Conservation (phyloP, 2,888 invertebrate species). For the Ophion ellenae region DNA sequence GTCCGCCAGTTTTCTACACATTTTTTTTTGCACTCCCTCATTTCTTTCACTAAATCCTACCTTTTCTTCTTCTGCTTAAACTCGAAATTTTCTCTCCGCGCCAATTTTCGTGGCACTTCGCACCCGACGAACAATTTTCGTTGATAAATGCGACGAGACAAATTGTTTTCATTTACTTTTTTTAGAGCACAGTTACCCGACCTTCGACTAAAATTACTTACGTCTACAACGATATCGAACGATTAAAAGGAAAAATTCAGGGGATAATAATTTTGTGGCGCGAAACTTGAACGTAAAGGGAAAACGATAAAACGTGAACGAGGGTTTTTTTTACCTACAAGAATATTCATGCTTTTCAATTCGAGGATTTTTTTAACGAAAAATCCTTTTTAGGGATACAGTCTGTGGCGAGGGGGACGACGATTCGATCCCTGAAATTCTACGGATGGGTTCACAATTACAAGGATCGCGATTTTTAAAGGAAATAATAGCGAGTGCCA, state of each 20-base stretch:
- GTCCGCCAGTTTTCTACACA: constrained; percentile 74
- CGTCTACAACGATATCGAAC: constrained; percentile 50
- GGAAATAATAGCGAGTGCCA: constrained; percentile 29
- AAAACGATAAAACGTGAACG: constrained; percentile 54
- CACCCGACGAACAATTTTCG: constrained; percentile 55
- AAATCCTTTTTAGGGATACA: constrained; percentile 3
- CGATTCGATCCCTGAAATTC: constrained; percentile 14
- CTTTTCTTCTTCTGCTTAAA: constrained; percentile 42
- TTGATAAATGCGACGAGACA: constrained; percentile 52
- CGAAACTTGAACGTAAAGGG: constrained; percentile 33
- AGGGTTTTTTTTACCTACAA: constrained; percentile 30
- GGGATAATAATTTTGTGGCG: background rate
- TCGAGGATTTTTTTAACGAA: background rate
- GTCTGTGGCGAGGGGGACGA: constrained; percentile 4
- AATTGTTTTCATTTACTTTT: constrained; percentile 52
- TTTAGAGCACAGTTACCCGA: constrained; percentile 67
- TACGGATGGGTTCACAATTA: constrained; percentile 20
- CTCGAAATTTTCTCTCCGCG: constrained; percentile 59
- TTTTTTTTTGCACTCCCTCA: constrained; percentile 49
- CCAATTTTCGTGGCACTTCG: constrained; percentile 47
- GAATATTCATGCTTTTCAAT: constrained; percentile 2
- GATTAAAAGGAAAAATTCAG: constrained; percentile 31
- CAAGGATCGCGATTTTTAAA: constrained; percentile 25
- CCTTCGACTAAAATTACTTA: constrained; percentile 59
- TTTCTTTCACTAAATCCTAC: constrained; percentile 31